phyloP scores from a whole-genome alignment of 1,140 invertebrate genomes.

The Meloidogyne hapla region DNA sequence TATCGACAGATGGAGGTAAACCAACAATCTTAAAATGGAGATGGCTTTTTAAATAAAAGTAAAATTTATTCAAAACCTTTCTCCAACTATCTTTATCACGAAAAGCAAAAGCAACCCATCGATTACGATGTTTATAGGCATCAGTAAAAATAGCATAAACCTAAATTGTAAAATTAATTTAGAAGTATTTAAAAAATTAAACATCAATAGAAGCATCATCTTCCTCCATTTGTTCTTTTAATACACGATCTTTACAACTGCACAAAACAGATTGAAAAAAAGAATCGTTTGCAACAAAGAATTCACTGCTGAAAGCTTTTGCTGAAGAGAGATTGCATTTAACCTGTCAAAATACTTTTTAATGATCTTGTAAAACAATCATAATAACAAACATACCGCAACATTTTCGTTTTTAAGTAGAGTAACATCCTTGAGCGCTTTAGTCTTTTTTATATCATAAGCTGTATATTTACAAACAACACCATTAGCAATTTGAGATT shows the following conservation, averaged over 20 bases:
- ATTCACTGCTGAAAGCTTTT: not conserved
- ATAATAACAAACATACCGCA: not conserved
- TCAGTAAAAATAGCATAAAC: slow-evolving; percentile 2
- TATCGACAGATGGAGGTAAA: slow-evolving; percentile 8
- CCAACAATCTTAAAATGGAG: not conserved
- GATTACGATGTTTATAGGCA: not conserved
- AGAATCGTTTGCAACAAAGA: not conserved
- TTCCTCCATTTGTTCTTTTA: not conserved
- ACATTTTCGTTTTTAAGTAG: not conserved
- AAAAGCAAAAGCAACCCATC: slow-evolving; percentile 21
- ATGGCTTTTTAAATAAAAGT: no score
- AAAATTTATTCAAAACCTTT: not conserved
- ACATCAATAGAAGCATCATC: not conserved
- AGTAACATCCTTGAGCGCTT: not conserved
- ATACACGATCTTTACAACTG: not conserved
- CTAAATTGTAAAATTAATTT: not conserved
- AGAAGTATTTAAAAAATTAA: not conserved
- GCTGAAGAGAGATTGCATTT: not conserved
- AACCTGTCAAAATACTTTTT: not conserved
- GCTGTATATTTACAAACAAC: slow-evolving; percentile 18
- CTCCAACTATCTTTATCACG: not conserved
- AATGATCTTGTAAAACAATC: no score
- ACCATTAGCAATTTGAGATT: slow-evolving; percentile 1
- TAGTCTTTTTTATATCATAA: slow-evolving; percentile 6
- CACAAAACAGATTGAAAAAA: slow-evolving; percentile 1